phyloP scores from a whole-genome alignment of 2,888 invertebrate genomes.

The Cheilosia impressa region DNA sequence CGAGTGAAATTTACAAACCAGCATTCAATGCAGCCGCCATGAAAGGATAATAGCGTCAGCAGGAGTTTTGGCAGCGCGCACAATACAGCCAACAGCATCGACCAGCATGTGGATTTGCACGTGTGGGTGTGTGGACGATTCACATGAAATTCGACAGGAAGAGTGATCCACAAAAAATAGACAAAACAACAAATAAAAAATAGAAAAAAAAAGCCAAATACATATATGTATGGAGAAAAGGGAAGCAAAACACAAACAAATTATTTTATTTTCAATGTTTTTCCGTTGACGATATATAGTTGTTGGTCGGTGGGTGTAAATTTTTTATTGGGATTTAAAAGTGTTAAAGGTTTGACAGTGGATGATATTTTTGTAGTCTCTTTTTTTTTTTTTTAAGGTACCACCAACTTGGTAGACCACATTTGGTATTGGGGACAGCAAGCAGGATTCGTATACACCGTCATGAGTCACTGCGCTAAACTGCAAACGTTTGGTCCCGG shows the following conservation, averaged over 20 bases:
- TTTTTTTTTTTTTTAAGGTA: conserved; percentile 9
- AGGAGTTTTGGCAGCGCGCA: conserved; percentile 28
- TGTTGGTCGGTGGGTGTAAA: conserved; percentile 61
- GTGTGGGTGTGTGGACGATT: conserved; percentile 55
- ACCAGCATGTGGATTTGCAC: conserved; percentile 6
- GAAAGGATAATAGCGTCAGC: conserved; percentile 72
- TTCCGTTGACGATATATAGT: conserved; percentile 57
- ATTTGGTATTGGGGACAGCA: conserved; percentile 29
- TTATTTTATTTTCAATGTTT: conserved; percentile 74
- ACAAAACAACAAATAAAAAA: conserved; percentile 11
- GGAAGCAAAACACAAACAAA: conserved; percentile 69
- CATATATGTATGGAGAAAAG: conserved; percentile 31
- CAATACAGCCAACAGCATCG: conserved; percentile 42
- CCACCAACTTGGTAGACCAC: conserved; percentile 68
- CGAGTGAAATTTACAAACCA: conserved; percentile 70
- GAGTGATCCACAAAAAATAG: conserved; percentile 28
- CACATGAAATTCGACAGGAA: conserved; percentile 70
- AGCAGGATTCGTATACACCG: conserved; percentile 50
- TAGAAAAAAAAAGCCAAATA: conserved; percentile 12
- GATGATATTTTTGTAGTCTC: background rate
- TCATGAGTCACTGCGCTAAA: conserved; percentile 75
- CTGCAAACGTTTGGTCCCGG: conserved; percentile 54
- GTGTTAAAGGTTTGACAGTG: conserved; percentile 54
- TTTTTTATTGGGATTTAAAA: conserved; percentile 74
- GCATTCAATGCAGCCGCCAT: conserved; percentile 72